Percentiles rank a stretch among this genome's conserved stretches.
phyloP scores from a whole-genome alignment of 2,797 vertebrate species.

The Poecile montanus region DNA sequence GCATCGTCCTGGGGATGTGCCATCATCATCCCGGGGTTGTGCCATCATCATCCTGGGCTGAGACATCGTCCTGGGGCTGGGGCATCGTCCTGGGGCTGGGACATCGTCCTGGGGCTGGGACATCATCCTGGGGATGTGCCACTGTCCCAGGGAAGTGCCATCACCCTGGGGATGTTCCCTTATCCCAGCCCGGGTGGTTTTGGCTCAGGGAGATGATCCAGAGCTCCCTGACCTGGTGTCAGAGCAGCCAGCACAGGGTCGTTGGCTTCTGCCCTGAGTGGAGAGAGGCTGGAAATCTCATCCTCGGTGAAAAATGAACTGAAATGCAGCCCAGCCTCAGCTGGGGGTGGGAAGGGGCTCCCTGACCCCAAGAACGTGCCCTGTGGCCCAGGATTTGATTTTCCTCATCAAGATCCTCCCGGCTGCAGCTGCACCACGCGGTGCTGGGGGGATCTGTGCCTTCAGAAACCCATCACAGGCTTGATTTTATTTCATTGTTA shows the following conservation, averaged over 20 bases:
- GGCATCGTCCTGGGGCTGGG: rapidly evolving
- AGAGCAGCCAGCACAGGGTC: not conserved
- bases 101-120: rapidly evolving
- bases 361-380: not conserved
- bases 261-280: rapidly evolving
- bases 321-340: not conserved
- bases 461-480: not conserved
- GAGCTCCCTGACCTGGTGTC: not conserved
- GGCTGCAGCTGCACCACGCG: not conserved
- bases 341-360: not conserved
- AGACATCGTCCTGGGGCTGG: rapidly evolving
- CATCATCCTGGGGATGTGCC: not conserved
- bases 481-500: not conserved
- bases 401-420: not conserved
- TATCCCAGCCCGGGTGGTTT: rapidly evolving
- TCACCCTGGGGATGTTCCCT: rapidly evolving
- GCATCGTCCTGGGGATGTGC: rapidly evolving
- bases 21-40: too few relatives aligned
- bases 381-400: not conserved
- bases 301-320: not conserved
- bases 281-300: not conserved
- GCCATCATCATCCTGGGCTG: too few relatives aligned
- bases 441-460: not conserved
- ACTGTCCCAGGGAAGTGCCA: not conserved
- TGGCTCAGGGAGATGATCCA: not conserved